Base-by-base conservation (phyloP, 2,888 invertebrate genomes). In the Dioctria rufipes region DNA sequence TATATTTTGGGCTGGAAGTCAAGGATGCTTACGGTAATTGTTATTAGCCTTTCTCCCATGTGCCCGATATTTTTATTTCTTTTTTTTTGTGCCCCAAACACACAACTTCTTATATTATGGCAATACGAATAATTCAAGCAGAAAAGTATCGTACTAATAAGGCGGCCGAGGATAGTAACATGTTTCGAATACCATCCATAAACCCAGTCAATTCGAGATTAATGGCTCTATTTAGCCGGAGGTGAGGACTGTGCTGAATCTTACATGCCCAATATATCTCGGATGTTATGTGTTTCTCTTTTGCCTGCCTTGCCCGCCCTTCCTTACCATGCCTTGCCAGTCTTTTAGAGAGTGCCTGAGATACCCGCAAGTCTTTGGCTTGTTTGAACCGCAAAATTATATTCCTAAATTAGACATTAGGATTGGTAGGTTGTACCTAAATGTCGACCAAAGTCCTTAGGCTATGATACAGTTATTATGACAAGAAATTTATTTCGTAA, bases 171-270 rank as follows among this genome's bases (percentile, higher is more conserved):
- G 54, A 73, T 73, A 13, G 73, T 54, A 42, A 51, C 13, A 73
- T 73, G 40, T 11, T 73, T 73, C 58, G 73, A 40, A 73, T 58
- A 54, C 73, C 73, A 58, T 73, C 73, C 73, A 73, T 73, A 73
- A 73, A 60, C 58, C 73, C 73, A 73, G 73, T 73, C 73, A 73
- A 73, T 73, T 73, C 60, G 58, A 73, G 73, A 73, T 73, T 73
- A 73, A 73, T 73, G 73, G 73, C 58, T 58, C 73, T 73, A 73
- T 73, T 73, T 73, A 73, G 58, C 73, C 73, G 73, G 73, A 73
- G 73, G 73, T 73, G 73, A 73, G 73, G 73, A 73, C 73, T 13
- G 42, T 58, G 60, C 73, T 73, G 58, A 40, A 73, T 73, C 58
- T 73, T 54, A 73, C 73, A 60, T 73, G 5, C 73, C 40, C 73